phyloP scores from a whole-genome alignment of 2,797 vertebrate genomes.

The Parauchenoglanis punctatus region DNA sequence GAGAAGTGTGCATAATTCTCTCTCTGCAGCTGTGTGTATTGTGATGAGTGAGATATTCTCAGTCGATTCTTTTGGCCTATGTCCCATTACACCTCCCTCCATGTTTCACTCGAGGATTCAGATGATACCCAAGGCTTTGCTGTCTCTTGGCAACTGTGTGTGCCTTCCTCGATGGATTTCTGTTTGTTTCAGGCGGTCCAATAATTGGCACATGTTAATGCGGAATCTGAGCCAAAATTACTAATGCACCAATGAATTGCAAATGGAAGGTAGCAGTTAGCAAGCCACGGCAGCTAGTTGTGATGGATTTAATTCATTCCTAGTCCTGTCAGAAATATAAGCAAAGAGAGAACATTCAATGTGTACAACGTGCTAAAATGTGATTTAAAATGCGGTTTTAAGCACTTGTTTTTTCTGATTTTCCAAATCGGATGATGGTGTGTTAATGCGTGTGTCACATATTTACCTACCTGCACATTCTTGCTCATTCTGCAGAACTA shows the following conservation, averaged over 20 bases:
- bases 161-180: constrained; percentile 47
- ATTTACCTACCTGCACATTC: not conserved
- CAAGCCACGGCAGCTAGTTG: not conserved
- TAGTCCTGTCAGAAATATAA: not conserved
- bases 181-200: constrained; percentile 52
- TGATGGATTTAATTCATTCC: not conserved
- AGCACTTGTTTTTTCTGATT: not conserved
- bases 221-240: constrained; percentile 17
- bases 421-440: not conserved
- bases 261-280: constrained; percentile 31
- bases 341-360: not conserved
- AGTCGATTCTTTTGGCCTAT: constrained; percentile 41
- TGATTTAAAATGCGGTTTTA: not conserved
- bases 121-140: constrained; percentile 20
- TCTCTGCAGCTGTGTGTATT: constrained; percentile 30
- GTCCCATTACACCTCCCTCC: constrained; percentile 34
- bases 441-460: not conserved
- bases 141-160: constrained; percentile 61
- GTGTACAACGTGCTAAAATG: not conserved
- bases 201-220: constrained; percentile 54
- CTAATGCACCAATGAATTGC: constrained; percentile 21
- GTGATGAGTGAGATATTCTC: constrained; percentile 39
- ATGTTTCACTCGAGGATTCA: constrained; percentile 6
- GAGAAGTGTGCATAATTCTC: constrained; percentile 3
- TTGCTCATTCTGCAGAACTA: not conserved